Evolutionary conservation across 2,888 invertebrate genomes (phyloP).

Genomic region (Scaptomyza reducta): DNA sequence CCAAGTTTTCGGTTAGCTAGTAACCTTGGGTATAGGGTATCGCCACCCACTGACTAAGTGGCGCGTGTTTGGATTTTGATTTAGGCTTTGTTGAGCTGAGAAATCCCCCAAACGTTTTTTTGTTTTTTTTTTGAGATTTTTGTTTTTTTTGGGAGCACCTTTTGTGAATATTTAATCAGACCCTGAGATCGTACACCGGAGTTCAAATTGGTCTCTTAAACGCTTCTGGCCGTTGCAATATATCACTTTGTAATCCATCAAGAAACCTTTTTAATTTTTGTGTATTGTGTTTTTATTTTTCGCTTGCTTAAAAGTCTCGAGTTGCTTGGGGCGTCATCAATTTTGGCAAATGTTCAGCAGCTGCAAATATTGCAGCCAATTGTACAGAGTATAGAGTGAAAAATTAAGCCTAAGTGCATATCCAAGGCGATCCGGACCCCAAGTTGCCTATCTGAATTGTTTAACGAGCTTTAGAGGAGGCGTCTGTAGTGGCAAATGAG

Average conservation of each 20-base stretch:
- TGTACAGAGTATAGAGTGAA: conserved; percentile 67
- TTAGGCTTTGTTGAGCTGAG: conserved; percentile 49
- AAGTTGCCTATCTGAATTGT: conserved; percentile 51
- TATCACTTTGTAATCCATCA: conserved; percentile 77
- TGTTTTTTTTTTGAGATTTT: conserved; percentile 9
- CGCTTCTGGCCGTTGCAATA: conserved; percentile 24
- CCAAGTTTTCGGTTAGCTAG: conserved; percentile 27
- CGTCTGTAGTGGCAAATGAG: conserved; percentile 14
- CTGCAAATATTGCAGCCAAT: conserved; percentile 72
- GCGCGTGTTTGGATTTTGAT: conserved; percentile 74
- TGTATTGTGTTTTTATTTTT: conserved; percentile 2
- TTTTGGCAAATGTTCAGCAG: conserved; percentile 59
- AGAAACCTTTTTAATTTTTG: conserved; percentile 45
- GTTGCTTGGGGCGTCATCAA: conserved; percentile 63
- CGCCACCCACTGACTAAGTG: conserved; percentile 63
- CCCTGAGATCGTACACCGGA: conserved; percentile 47
- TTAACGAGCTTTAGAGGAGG: conserved; percentile 58
- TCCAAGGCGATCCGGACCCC: conserved; percentile 70
- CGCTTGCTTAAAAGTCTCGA: conserved; percentile 32
- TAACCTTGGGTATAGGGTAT: conserved; percentile 19
- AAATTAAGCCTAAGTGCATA: conserved; percentile 76
- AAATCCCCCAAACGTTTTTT: conserved; percentile 23
- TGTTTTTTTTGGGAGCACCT: conserved; percentile 31
- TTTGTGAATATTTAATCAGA: conserved; percentile 69
- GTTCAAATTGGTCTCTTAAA: conserved; percentile 34